Percentiles rank a stretch among this genome's conserved stretches.
Evolutionary conservation across 1,140 invertebrate species (phyloP).

Genomic region (Lasioglossum baleicum): DNA sequence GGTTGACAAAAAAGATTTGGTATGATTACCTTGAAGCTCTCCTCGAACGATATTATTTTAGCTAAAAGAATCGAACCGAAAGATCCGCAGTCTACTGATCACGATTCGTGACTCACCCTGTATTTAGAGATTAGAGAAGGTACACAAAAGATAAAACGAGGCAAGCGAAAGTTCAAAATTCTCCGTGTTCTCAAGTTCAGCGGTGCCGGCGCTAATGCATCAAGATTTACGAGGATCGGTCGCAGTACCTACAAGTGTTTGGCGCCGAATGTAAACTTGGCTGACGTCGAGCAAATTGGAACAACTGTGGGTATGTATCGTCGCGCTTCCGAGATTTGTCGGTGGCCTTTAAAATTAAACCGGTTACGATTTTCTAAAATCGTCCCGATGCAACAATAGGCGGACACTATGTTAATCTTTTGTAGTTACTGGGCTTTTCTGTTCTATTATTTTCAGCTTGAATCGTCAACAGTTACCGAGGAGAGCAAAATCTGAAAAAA

Average conservation of each 20-base stretch:
- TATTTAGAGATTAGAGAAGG: background rate
- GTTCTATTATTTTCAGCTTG: too few species aligned
- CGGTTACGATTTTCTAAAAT: conserved; percentile 6
- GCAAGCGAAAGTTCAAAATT: background rate
- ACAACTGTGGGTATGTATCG: conserved; percentile 32
- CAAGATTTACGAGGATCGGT: conserved; percentile 19
- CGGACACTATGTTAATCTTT: background rate
- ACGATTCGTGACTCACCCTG: too few species aligned
- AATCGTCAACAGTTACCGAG: too few species aligned
- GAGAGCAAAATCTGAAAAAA: background rate
- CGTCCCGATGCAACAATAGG: background rate
- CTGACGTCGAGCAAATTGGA: conserved; percentile 18
- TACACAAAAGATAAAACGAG: background rate
- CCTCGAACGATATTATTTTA: too few species aligned
- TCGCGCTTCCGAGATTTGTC: conserved; percentile 1
- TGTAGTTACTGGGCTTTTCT: too few species aligned
- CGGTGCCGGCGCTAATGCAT: conserved; percentile 3
- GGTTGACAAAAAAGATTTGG: too few species aligned
- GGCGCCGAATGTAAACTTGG: conserved; percentile 35
- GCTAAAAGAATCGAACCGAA: too few species aligned
- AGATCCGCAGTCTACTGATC: too few species aligned
- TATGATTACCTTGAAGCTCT: too few species aligned
- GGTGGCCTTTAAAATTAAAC: conserved; percentile 22
- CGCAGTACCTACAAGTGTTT: conserved; percentile 31
- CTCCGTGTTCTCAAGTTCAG: background rate